Percentiles rank a stretch among this genome's conserved stretches.
These are phyloP conservation scores for Camelus dromedarius DNA, from an alignment of 2,113 vertebrate genomes.

Conservation along the genomic window DNA sequence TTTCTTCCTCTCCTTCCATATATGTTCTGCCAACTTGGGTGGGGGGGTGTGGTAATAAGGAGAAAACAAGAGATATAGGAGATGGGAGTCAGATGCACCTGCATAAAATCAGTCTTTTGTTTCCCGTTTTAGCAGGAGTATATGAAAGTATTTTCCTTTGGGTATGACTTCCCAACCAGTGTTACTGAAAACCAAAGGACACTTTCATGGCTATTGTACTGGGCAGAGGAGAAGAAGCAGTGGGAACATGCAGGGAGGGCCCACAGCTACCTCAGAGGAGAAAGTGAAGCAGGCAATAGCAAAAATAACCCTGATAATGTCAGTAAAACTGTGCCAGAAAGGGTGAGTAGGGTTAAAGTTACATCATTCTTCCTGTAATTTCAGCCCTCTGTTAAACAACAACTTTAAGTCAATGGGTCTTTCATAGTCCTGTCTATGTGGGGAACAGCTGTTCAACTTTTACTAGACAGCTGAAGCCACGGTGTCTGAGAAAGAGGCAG, in stretches of 20 bases:
- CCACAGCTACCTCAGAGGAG: constrained; percentile 23
- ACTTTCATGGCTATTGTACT: neutral
- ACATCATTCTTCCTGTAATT: constrained; percentile 87
- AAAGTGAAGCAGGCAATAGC: constrained; percentile 57
- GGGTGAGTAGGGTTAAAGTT: constrained; percentile 84
- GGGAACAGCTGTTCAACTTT: constrained; percentile 95
- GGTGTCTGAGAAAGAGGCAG: constrained; percentile 84
- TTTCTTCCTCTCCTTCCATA: neutral
- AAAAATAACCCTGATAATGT: constrained; percentile 76
- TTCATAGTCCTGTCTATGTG: constrained; percentile 88
- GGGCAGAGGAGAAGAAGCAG: neutral
- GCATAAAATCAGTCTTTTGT: constrained; percentile 51
- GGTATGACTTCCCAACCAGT: constrained; percentile 28
- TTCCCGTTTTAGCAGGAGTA: constrained; percentile 65
- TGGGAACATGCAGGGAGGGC: neutral
- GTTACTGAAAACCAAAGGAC: neutral
- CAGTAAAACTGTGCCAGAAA: constrained; percentile 70
- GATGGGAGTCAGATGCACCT: neutral
- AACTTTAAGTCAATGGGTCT: constrained; percentile 92
- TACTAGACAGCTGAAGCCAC: constrained; percentile 95
- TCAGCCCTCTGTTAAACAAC: constrained; percentile 87
- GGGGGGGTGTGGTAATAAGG: neutral
- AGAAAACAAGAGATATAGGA: neutral
- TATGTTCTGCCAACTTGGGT: neutral
- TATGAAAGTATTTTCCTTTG: constrained; percentile 64